Conservation (phyloP, 2,888 invertebrate species). For the Eupithecia tripunctaria region DNA sequence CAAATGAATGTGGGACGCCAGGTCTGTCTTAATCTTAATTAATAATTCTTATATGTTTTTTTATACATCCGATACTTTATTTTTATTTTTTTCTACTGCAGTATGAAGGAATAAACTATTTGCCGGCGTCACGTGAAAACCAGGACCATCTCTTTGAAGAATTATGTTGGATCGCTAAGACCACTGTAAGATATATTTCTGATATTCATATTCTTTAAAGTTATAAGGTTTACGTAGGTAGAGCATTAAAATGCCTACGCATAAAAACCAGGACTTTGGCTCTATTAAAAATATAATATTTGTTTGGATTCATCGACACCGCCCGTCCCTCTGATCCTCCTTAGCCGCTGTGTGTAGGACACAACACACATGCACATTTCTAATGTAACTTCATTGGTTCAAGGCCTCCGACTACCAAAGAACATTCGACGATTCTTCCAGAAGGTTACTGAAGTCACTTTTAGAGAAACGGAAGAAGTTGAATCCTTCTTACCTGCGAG, state of each 20-base stretch:
- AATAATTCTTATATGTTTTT: background rate
- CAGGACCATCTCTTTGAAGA: conserved; percentile 71
- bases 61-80: background rate
- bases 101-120: conserved; percentile 67
- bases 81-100: conserved; percentile 45
- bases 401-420: conserved; percentile 77
- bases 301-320: background rate
- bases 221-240: background rate
- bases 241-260: background rate
- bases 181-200: conserved; percentile 66
- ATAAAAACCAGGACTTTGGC: background rate
- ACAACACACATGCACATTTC: no score
- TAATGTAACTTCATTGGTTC: conserved; percentile 17
- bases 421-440: conserved; percentile 70
- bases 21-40: conserved; percentile 51
- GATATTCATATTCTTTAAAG: background rate
- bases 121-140: conserved; percentile 61
- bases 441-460: conserved; percentile 65
- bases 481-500: conserved; percentile 75
- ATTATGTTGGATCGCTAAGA: conserved; percentile 77
- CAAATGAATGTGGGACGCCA: conserved; percentile 60
- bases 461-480: conserved; percentile 71
- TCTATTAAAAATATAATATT: no score
- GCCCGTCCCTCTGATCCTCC: no score
- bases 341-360: no score